Evolutionary conservation across 2,888 invertebrate genomes (phyloP).

Genomic region (Drosophila anomelani): DNA sequence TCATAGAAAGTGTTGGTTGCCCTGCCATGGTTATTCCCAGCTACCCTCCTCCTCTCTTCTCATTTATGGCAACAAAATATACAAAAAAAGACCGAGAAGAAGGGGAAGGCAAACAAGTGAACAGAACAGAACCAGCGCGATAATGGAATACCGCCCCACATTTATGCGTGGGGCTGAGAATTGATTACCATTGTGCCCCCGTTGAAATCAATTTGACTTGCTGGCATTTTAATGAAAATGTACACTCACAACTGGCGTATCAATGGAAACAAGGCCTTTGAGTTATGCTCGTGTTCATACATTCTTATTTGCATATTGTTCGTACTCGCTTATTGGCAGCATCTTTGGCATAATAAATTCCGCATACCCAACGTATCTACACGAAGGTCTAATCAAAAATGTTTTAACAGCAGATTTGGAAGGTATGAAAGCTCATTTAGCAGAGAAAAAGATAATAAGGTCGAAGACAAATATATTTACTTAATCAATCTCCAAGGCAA

Average conservation of each 20-base stretch:
- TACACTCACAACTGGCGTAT: slow-evolving; percentile 43
- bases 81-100: not conserved
- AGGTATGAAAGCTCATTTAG: not conserved
- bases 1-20: not conserved
- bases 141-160: not conserved
- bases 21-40: not conserved
- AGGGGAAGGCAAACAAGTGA: slow-evolving; percentile 13
- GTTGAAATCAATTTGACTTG: slow-evolving; percentile 42
- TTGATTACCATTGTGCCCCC: slow-evolving; percentile 26
- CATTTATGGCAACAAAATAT: slow-evolving; percentile 1
- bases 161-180: slow-evolving; percentile 22
- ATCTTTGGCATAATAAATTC: slow-evolving; percentile 12
- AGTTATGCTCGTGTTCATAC: slow-evolving; percentile 3
- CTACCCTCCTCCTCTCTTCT: not conserved
- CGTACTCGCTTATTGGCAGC: slow-evolving; percentile 9
- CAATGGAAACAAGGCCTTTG: slow-evolving; percentile 42
- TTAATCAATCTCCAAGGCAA: slow-evolving; percentile 1
- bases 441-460: not conserved
- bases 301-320: slow-evolving; percentile 11
- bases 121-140: slow-evolving; percentile 1
- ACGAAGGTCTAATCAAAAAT: not conserved
- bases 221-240: slow-evolving; percentile 59
- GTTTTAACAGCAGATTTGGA: too few species aligned
- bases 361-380: not conserved
- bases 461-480: not conserved